phyloP scores from a whole-genome alignment of 53 echinoderm and acorn worm species.

The Holothuria leucospilota region DNA sequence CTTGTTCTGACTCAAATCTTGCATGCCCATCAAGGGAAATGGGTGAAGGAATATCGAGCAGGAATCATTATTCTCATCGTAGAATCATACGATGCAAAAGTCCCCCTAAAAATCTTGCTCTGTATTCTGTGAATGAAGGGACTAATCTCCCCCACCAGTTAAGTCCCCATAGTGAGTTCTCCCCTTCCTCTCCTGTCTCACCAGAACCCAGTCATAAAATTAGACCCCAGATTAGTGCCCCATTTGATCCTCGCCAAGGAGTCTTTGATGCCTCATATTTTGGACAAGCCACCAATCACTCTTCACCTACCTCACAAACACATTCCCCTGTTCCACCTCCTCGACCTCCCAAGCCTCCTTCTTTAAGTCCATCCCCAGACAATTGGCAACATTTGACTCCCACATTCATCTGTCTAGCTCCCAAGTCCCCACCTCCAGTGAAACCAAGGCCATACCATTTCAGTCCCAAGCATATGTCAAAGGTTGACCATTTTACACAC shows the following conservation, averaged over 20 bases:
- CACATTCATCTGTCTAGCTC: constrained; percentile 4
- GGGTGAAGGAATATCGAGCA: background rate
- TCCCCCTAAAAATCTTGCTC: background rate
- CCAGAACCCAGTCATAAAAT: background rate
- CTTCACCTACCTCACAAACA: background rate
- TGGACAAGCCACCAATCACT: background rate
- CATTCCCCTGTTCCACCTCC: constrained; percentile 24
- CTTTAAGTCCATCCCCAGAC: constrained; percentile 35
- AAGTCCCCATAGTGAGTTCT: background rate
- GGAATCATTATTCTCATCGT: background rate
- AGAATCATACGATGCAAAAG: background rate
- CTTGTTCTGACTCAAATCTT: background rate
- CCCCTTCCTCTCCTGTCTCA: background rate
- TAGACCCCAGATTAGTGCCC: constrained; percentile 19
- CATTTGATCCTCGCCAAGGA: constrained; percentile 27
- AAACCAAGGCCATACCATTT: constrained; percentile 13
- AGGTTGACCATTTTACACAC: background rate
- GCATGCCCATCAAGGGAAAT: background rate
- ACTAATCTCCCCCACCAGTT: background rate
- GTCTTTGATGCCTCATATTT: constrained; percentile 25
- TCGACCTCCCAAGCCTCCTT: constrained; percentile 33
- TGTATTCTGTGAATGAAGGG: background rate
- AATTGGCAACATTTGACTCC: background rate
- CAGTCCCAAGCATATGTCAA: background rate
- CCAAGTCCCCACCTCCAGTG: constrained; percentile 31